Base-by-base conservation (phyloP, 2,888 invertebrate genomes). In the Flabesymbios commensalis region DNA sequence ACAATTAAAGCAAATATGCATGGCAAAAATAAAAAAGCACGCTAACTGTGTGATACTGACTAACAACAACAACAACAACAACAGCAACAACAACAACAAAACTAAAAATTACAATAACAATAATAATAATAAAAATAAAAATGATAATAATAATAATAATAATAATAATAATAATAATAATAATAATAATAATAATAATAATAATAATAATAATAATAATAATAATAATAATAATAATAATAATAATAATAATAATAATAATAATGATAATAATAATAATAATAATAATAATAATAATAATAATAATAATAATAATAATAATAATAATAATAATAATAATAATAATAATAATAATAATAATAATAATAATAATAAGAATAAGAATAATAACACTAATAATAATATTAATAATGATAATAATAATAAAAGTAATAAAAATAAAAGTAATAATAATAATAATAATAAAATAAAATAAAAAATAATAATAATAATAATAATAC, bases 121-220 rank as follows among this genome's bases (percentile, higher is more conserved):
- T n/a, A 26, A 31, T 5, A 49, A 17, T 5, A 49, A 26, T 7
- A 26, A 26, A 7, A n/a, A 22, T 17, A 17, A 17, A 14, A 19
- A 19, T 22, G 22, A 17, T 22, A 45, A 45, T 19, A 17, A 17
- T 28, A 49, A 10, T 5, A 24, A 19, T 10, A n/a, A n/a, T 49
- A 31, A 49, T 26, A 10, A 26, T 26, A 31, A 26, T 7, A n/a
- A 49, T 49, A 28, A 49, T n/a, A 7, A 26, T 49, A 26, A 26
- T 49, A 26, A 49, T 49, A 26, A 49, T 49, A 49, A 49, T 49
- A 26, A 26, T 49, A 26, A 26, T 49, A 26, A 49, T 49, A 26
- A 49, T 49, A 24, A 49, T 49, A 26, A 26, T 49, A 26, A 26
- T 49, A 26, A 49, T 24, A 26, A 49, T 24, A 49, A 26, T 49